A percentile compares a stretch with the other conserved stretches of the same genome.
Conservation (phyloP, 2,113 vertebrate genomes). For the Atrichornis clamosus region DNA sequence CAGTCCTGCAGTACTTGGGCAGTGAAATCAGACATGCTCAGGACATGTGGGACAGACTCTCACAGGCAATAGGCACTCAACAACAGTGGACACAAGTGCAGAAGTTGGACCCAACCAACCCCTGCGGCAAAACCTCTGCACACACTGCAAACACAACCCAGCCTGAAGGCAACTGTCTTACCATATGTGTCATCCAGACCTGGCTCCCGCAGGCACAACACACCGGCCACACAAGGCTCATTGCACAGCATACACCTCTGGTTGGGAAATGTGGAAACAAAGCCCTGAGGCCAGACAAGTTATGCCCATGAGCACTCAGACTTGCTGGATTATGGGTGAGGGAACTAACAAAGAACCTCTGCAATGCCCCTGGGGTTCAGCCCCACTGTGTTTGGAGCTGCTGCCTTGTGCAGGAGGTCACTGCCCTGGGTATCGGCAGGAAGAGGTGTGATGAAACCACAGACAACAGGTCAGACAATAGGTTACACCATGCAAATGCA, state of each 20-base stretch:
- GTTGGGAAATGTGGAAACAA: background rate
- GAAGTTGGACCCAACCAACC: background rate
- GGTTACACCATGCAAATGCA: background rate
- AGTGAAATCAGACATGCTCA: background rate
- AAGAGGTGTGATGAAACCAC: background rate
- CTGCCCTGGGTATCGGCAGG: background rate
- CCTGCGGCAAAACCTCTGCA: background rate
- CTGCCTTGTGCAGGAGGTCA: fast-evolving
- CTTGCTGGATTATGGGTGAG: fast-evolving
- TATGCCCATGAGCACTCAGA: fast-evolving
- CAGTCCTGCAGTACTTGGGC: background rate
- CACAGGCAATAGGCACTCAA: fast-evolving
- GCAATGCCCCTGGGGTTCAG: fast-evolving
- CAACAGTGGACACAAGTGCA: background rate
- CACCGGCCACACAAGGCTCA: fast-evolving
- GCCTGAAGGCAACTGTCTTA: background rate
- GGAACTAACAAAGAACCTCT: background rate
- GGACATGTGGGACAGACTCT: background rate
- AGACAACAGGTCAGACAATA: background rate
- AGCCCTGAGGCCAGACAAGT: background rate
- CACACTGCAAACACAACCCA: fast-evolving
- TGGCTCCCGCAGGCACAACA: background rate
- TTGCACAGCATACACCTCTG: background rate
- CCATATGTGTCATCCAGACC: fast-evolving
- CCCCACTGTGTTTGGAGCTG: background rate